Evolutionary conservation across 2,113 vertebrate species (phyloP), one percentile per base, ranked within the genome.

Genomic region (Mesocricetus auratus): DNA sequence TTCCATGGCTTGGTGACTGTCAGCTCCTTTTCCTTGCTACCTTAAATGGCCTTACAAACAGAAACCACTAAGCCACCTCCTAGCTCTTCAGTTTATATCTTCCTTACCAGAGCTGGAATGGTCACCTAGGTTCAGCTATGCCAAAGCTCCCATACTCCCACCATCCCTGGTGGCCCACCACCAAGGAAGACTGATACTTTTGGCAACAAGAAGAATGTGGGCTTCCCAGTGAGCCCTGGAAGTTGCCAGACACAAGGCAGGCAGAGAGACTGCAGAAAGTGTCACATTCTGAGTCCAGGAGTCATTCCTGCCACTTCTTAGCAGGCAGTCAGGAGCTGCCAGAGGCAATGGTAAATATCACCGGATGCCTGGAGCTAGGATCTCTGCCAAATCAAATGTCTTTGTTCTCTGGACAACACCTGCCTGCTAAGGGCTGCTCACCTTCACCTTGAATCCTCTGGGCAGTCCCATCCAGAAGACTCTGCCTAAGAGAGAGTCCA

Each of bases 381-480:
- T 39, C 62, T 42, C 42, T 60, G 73, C 92, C 96, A 96, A 93
- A 94, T 66, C 92, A 92, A 94, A 94, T 8, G 50, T 21, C 17
- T 68, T 56, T 90, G 85, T 39, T 93, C 90, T 92, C 91, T 24
- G 26, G 39, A 47, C 29, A 53, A 45, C 68, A 79, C 95, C 90
- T 89, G 58, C 95, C 90, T 89, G 58, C 45, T 5, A 13, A 47
- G 47, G 45, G 29, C n/a, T 53, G 75, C 47, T 85, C 45, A n/a
- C 73, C 36, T 33, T 94, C 66, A 21, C 77, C 82, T 69, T 4
- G 33, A 81, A 60, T 90, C 33, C 11, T 62, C 36, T 3, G 66
- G 66, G 42, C 5, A 2, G 64, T 47, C 58, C 71, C 26, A 77
- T 19, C 47, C 74, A 77, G 93, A 90, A 83, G 90, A 82, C 77